Percentiles rank a stretch among this genome's conserved stretches.
Conservation (phyloP, 2,113 vertebrate genomes). For the Sigmodon hispidus region DNA sequence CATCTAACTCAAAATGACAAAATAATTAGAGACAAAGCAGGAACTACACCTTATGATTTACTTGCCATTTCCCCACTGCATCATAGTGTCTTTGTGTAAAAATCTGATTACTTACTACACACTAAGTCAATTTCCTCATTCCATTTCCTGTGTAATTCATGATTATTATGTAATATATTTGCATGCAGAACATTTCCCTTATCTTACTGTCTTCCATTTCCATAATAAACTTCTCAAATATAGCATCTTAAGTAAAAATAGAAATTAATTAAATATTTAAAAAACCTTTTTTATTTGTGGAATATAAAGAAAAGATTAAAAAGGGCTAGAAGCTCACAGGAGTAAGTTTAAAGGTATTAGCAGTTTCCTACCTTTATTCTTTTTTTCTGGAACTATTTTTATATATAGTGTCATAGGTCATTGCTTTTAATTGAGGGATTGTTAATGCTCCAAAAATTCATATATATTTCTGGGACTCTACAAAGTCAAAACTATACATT, state of each 20-base stretch:
- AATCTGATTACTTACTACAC: neutral
- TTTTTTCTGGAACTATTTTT: neutral
- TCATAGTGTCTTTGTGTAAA: neutral
- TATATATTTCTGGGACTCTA: neutral
- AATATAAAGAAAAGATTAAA: neutral
- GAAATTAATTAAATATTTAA: neutral
- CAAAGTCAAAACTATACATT: neutral
- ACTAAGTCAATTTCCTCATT: neutral
- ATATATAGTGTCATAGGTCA: neutral
- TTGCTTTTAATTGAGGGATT: conserved; percentile 9
- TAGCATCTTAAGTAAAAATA: neutral
- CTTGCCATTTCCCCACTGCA: neutral
- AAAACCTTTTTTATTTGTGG: neutral
- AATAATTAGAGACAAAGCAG: conserved; percentile 1
- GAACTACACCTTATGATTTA: neutral
- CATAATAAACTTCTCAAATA: neutral
- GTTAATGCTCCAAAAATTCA: neutral
- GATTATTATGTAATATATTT: neutral
- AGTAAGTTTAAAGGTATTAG: neutral
- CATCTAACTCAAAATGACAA: neutral
- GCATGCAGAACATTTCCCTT: neutral
- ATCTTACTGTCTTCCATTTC: neutral
- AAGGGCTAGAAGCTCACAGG: neutral
- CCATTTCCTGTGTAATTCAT: neutral
- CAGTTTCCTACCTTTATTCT: neutral